These are phyloP conservation scores for Epinephelus cyanopodus DNA, from an alignment of 2,113 vertebrate species.

Conservation along the genomic window DNA sequence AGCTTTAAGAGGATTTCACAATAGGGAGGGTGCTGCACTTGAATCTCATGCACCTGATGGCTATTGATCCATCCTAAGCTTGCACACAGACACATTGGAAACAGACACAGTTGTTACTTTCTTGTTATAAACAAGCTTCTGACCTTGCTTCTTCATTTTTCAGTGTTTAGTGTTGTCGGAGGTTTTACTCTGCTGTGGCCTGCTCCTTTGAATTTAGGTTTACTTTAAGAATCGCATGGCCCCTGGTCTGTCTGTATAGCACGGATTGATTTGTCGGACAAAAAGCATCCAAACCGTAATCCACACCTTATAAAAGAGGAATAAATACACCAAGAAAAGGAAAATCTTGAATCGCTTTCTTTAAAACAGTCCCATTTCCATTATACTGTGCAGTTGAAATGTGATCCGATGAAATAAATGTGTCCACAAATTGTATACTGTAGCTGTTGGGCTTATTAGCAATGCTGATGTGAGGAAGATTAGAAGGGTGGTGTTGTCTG, in stretches of 20 bases:
- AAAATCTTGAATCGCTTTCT: conserved; percentile 8
- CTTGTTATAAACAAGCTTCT: conserved; percentile 36
- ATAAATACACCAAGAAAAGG: neutral
- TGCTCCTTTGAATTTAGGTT: conserved; percentile 3
- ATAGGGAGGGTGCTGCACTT: conserved; percentile 58
- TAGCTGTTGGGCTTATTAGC: conserved; percentile 50
- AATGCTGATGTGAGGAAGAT: conserved; percentile 62
- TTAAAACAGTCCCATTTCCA: conserved; percentile 4
- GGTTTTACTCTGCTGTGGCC: neutral
- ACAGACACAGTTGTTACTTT: conserved; percentile 21
- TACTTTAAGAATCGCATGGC: conserved; percentile 8
- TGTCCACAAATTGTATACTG: conserved; percentile 11
- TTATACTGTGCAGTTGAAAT: neutral
- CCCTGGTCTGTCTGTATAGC: neutral
- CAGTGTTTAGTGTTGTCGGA: neutral
- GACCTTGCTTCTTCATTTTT: conserved; percentile 36
- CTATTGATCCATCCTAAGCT: conserved; percentile 71
- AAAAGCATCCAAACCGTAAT: conserved; percentile 24
- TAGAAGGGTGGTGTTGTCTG: conserved; percentile 34
- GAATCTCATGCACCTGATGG: conserved; percentile 75
- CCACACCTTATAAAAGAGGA: conserved; percentile 18
- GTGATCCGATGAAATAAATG: conserved; percentile 1
- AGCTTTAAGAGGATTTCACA: conserved; percentile 76
- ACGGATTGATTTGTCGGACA: conserved; percentile 8
- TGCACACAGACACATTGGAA: conserved; percentile 28